Evolutionary conservation across 2,797 vertebrate genomes (phyloP).

Genomic region (Botia almorhae): DNA sequence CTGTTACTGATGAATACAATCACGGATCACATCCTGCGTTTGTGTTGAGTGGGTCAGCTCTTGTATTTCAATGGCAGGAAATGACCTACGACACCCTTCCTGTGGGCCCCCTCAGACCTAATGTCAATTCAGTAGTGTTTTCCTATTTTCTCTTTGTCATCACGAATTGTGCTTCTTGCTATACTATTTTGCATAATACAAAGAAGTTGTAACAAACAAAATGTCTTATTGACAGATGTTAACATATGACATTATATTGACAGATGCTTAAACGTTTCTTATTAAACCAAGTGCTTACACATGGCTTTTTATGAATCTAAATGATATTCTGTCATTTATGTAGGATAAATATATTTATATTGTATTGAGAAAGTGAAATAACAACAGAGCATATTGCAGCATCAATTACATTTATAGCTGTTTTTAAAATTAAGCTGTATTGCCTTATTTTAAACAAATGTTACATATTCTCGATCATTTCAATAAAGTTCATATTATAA

Average conservation of each 20-base stretch:
- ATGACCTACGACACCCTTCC: constrained; percentile 22
- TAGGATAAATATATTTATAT: no score
- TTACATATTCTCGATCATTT: no score
- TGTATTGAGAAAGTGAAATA: no score
- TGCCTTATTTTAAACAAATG: no score
- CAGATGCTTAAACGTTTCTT: no score
- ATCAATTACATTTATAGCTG: no score
- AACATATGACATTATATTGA: no score
- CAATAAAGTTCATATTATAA: no score
- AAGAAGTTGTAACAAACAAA: not conserved
- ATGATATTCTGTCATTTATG: not conserved
- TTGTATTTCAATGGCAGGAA: constrained; percentile 72
- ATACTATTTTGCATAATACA: constrained; percentile 1
- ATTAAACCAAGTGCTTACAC: not conserved
- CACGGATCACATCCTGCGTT: constrained; percentile 70
- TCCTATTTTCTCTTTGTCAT: constrained; percentile 23
- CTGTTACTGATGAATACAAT: constrained; percentile 49
- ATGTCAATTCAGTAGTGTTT: not conserved
- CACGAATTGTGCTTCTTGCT: constrained; percentile 22
- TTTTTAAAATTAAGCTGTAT: no score
- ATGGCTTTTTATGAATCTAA: not conserved
- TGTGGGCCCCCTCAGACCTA: constrained; percentile 10
- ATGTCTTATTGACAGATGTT: not conserved
- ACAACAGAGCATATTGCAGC: no score
- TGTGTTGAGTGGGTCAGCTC: constrained; percentile 66